A percentile compares a stretch with the other conserved stretches of the same genome.
phyloP scores from a whole-genome alignment of 2,113 vertebrate genomes.

The Nettapus auritus region DNA sequence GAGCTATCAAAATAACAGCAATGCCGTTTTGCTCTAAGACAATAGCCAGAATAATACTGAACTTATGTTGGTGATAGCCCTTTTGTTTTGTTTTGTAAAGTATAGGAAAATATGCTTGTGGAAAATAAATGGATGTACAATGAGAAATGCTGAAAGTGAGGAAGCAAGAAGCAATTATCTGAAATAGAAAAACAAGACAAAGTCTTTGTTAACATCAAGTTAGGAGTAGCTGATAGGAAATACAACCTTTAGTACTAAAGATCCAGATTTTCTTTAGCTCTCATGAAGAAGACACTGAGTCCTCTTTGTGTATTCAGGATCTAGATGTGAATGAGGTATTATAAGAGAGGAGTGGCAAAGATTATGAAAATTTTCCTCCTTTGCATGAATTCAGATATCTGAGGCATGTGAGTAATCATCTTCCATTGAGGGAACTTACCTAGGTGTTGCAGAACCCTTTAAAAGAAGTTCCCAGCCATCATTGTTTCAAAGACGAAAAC shows the following conservation, averaged over 20 bases:
- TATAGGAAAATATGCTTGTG: background rate
- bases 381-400: background rate
- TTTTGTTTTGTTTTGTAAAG: background rate
- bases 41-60: background rate
- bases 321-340: background rate
- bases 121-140: background rate
- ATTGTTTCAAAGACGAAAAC: slow-evolving; percentile 1
- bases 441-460: background rate
- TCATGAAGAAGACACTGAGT: background rate
- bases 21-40: background rate
- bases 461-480: background rate
- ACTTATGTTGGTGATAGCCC: background rate
- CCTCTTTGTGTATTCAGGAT: background rate
- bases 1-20: background rate
- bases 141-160: background rate
- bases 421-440: background rate
- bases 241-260: background rate
- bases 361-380: background rate
- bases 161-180: background rate
- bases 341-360: background rate
- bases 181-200: background rate
- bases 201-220: background rate
- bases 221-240: background rate
- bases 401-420: background rate
- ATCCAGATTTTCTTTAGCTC: background rate